A percentile compares a stretch with the other conserved stretches of the same genome.
phyloP scores from a whole-genome alignment of 2,113 vertebrate genomes.

The Actenoides lindsayi region DNA sequence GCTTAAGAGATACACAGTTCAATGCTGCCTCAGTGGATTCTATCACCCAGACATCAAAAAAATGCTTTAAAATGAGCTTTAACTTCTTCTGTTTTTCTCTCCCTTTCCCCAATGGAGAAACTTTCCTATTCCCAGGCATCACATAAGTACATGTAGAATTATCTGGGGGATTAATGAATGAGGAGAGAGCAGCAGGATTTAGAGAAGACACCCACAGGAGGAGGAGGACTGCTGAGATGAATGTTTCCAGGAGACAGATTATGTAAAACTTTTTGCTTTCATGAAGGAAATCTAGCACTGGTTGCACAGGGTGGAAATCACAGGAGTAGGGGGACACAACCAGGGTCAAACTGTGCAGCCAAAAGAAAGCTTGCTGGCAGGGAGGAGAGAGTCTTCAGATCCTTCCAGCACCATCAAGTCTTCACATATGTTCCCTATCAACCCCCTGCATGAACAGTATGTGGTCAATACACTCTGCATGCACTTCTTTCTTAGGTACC shows the following conservation, averaged over 20 bases:
- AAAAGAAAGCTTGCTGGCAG: neutral
- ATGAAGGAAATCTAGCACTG: neutral
- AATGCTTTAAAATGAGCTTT: neutral
- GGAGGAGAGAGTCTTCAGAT: neutral
- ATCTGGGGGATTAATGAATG: slow-evolving; percentile 6
- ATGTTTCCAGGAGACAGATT: neutral
- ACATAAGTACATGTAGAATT: neutral
- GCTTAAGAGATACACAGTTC: neutral
- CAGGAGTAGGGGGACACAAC: neutral
- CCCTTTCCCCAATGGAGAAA: neutral
- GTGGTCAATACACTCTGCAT: neutral
- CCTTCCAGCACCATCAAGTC: neutral
- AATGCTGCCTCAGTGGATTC: neutral
- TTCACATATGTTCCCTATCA: neutral
- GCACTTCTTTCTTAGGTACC: neutral
- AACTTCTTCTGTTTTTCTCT: neutral
- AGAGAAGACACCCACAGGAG: neutral
- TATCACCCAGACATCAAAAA: neutral
- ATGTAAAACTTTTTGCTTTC: neutral
- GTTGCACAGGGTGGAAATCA: neutral
- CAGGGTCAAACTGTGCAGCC: neutral
- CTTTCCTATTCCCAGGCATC: slow-evolving; percentile 10
- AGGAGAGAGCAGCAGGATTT: neutral
- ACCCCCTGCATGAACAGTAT: neutral
- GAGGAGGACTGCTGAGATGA: neutral